Base-by-base conservation (phyloP, 2,888 invertebrate species). In the Ophioninae sp. region DNA sequence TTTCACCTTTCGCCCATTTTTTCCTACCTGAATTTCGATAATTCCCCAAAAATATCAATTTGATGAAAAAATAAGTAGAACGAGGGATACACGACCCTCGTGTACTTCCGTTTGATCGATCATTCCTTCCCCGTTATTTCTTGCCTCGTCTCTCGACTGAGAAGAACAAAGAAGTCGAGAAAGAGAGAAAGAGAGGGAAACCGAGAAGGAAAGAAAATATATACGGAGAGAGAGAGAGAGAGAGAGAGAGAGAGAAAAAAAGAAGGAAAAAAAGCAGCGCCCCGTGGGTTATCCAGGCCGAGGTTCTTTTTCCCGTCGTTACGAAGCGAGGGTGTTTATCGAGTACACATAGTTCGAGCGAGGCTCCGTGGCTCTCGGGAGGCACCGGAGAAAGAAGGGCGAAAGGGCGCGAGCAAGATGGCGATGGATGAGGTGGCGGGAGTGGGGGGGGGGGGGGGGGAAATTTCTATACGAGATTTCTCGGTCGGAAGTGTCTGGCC, bases 281-380 rank as follows among this genome's bases (percentile, higher is more conserved):
- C 17, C 17, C 50, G 50, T 50, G 13, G 50, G 23, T 69, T 50
- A 82, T 65, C 59, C 56, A 50, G 79, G 79, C 79, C 79, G 70
- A 74, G 70, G 73, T 20, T 41, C 37, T 67, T 68, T 44, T 44
- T 76, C 50, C 64, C 78, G 39, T 30, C 61, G 73, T 17, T 61
- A 61, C 23, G 20, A 21, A 41, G 13, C 41, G 62, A 10, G 37
- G 17, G 39, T 41, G 30, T 64, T 30, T 50, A 64, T 64, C 23
- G 17, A 30, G 64, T 64, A 74, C n/a, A 64, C 39, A 56, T 50
- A 74, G 41, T 59, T 72, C 17, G n/a, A n/a, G 41, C 39, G 61
- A 73, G 61, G 68, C 10, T 7, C 37, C 13, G 41, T 62, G 70
- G 67, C 59, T 74, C 62, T 80, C 39, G 61, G 30, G 30, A 30